Conservation (phyloP, 2,797 vertebrate genomes). For the Tamandua tetradactyla region DNA sequence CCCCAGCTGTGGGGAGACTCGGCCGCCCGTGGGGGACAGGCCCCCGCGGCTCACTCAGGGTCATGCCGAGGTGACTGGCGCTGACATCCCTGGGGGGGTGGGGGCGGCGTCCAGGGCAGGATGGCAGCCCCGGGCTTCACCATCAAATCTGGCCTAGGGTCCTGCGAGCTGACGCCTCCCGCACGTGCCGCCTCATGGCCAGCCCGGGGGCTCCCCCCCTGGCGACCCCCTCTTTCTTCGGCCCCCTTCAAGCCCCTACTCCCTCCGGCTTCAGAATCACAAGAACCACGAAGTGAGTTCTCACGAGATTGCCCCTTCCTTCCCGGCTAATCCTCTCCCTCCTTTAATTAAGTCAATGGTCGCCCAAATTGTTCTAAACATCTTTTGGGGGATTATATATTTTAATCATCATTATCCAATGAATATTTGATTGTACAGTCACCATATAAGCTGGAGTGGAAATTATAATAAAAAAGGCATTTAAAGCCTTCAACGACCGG, state of each 20-base stretch:
- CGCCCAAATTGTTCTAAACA: slow-evolving; percentile 87
- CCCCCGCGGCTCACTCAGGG: neutral
- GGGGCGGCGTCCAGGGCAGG: no score
- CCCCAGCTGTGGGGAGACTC: no score
- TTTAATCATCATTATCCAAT: slow-evolving; percentile 86
- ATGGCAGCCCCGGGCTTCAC: no score
- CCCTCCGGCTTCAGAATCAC: slow-evolving; percentile 49
- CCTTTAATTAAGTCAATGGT: slow-evolving; percentile 85
- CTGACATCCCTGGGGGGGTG: no score
- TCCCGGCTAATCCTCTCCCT: slow-evolving; percentile 83
- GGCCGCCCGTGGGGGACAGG: neutral
- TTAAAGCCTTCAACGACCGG: slow-evolving; percentile 83
- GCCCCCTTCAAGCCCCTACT: neutral
- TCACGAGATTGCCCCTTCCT: slow-evolving; percentile 79
- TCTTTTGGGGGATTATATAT: slow-evolving; percentile 88
- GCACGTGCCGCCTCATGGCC: no score
- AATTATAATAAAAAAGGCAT: slow-evolving; percentile 86
- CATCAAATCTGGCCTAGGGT: no score
- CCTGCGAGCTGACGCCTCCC: no score
- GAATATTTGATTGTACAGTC: slow-evolving; percentile 85
- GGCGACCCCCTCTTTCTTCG: neutral
- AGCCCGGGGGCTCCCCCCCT: neutral
- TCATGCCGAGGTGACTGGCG: neutral
- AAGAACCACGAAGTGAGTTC: slow-evolving; percentile 67
- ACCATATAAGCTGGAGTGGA: slow-evolving; percentile 86